Percentiles rank a stretch among this genome's conserved stretches.
These are phyloP conservation scores for Poecilia gillii DNA, from an alignment of 2,797 vertebrate species.

Conservation along the genomic window DNA sequence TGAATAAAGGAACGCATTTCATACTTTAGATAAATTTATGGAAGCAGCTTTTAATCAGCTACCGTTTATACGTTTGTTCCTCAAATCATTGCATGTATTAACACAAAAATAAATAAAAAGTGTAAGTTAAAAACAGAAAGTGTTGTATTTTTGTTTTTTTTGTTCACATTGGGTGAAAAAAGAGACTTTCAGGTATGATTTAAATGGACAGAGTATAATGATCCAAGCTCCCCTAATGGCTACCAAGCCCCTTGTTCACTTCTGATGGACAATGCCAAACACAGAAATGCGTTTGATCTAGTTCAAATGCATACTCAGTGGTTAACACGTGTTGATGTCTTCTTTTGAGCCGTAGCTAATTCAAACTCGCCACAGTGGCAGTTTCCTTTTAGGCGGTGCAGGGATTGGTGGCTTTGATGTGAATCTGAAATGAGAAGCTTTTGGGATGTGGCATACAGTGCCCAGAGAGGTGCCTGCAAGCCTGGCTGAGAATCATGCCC, in stretches of 20 bases:
- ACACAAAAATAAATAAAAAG: not conserved
- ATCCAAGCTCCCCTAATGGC: constrained; percentile 32
- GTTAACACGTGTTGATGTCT: constrained; percentile 53
- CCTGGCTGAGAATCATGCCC: constrained; percentile 49
- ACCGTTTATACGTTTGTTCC: not conserved
- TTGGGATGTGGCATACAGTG: constrained; percentile 43
- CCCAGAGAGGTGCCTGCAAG: constrained; percentile 58
- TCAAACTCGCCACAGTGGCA: constrained; percentile 37
- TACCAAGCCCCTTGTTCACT: constrained; percentile 14
- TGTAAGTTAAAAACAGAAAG: not conserved
- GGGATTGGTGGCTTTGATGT: constrained; percentile 60
- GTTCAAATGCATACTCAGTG: constrained; percentile 56
- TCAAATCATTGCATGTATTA: not conserved
- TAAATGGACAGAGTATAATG: constrained; percentile 4
- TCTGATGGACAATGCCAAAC: constrained; percentile 40
- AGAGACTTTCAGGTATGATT: constrained; percentile 33
- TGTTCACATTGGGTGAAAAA: constrained; percentile 1
- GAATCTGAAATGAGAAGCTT: constrained; percentile 55
- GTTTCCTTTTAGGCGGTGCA: constrained; percentile 11
- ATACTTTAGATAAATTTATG: not conserved
- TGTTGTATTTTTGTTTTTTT: constrained; percentile 3
- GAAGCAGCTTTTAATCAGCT: not conserved
- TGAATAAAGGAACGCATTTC: not conserved
- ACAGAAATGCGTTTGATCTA: constrained; percentile 46
- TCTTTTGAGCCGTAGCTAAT: constrained; percentile 42